These are phyloP conservation scores for Pangasius krempfi DNA, from an alignment of 2,797 vertebrate genomes.

Conservation along the genomic window DNA sequence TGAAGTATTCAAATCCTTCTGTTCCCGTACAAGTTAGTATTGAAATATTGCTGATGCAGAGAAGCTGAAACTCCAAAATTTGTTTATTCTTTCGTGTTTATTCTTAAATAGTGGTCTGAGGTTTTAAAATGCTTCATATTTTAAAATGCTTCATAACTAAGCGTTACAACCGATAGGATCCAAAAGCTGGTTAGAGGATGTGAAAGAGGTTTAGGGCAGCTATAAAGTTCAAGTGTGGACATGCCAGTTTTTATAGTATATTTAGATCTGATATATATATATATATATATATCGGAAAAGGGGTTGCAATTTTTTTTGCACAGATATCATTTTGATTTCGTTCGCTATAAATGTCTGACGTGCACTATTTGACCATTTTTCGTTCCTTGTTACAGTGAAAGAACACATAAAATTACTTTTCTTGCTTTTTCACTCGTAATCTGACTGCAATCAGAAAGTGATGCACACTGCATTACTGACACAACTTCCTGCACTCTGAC, in stretches of 20 bases:
- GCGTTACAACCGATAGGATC: neutral
- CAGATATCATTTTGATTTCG: neutral
- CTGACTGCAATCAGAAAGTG: neutral
- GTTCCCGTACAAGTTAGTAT: neutral
- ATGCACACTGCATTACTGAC: neutral
- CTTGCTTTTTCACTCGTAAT: neutral
- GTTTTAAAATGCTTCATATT: no score
- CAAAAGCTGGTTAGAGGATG: neutral
- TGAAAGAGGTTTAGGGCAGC: neutral
- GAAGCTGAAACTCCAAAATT: neutral
- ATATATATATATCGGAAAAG: neutral
- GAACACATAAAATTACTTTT: no score
- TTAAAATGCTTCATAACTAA: no score
- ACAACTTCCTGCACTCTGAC: neutral
- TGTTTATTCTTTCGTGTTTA: no score
- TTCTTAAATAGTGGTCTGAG: neutral
- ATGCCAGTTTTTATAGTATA: neutral
- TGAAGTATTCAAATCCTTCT: neutral
- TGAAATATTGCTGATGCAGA: neutral
- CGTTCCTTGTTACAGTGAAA: neutral
- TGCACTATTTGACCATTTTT: neutral
- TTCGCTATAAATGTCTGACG: neutral
- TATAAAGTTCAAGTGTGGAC: neutral
- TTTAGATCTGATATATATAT: neutral
- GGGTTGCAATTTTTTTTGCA: neutral